Evolutionary conservation across 2,113 vertebrate species (phyloP).

Genomic region (Lethenteron reissneri): DNA sequence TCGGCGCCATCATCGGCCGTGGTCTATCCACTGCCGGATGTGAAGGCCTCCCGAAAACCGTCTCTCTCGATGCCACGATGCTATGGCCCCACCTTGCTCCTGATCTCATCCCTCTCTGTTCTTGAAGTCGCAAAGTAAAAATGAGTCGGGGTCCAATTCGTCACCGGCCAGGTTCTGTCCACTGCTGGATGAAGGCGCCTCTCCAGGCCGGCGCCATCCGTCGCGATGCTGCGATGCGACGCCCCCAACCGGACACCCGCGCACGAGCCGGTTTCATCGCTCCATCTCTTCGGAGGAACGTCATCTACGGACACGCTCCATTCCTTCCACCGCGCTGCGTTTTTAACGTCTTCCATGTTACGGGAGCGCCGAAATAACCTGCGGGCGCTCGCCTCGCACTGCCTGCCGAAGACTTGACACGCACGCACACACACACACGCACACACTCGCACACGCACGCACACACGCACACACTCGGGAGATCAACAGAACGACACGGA

Average conservation of each 20-base stretch:
- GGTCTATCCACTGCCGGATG: too few relatives aligned
- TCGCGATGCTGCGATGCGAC: neutral
- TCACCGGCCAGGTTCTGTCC: too few relatives aligned
- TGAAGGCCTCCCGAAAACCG: too few relatives aligned
- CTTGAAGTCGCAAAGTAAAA: too few relatives aligned
- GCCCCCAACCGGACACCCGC: neutral
- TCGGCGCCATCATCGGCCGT: too few relatives aligned
- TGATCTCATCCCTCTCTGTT: too few relatives aligned
- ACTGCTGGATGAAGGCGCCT: too few relatives aligned
- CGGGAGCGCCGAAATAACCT: neutral
- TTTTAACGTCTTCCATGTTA: neutral
- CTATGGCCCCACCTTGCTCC: too few relatives aligned
- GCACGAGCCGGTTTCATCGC: neutral
- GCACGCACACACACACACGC: too few relatives aligned
- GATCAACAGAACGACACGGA: neutral
- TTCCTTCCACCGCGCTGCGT: too few relatives aligned
- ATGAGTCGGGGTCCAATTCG: too few relatives aligned
- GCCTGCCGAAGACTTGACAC: neutral
- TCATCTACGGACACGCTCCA: neutral
- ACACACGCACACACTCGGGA: neutral
- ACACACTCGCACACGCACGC: neutral
- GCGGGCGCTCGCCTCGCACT: neutral
- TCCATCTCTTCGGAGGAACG: neutral
- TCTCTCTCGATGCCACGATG: too few relatives aligned
- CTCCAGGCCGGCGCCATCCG: neutral